Evolutionary conservation across 2,113 vertebrate genomes (phyloP).

Genomic region (Gulo gulo): DNA sequence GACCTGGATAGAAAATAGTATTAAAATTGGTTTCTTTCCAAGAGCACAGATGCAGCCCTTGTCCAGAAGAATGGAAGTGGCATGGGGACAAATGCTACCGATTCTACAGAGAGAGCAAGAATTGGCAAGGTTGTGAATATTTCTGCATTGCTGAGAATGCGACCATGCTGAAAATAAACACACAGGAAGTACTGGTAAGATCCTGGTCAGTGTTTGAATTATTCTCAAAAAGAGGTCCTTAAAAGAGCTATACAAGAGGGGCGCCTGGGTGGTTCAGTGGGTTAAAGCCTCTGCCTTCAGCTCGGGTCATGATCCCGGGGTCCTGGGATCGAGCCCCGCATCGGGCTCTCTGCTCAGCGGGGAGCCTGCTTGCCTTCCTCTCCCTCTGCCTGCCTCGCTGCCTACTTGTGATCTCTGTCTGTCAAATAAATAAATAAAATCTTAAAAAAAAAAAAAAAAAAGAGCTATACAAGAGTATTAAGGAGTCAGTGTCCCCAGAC

Average conservation of each 20-base stretch:
- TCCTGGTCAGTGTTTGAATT: background rate
- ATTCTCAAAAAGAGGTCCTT: background rate
- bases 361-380: too few species aligned
- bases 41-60: slow-evolving; percentile 73
- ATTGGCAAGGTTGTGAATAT: slow-evolving; percentile 68
- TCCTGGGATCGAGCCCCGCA: too few species aligned
- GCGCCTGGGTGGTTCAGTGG: too few species aligned
- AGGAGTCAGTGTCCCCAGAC: background rate
- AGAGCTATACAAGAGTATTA: background rate
- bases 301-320: too few species aligned
- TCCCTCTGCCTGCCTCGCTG: too few species aligned
- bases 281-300: too few species aligned
- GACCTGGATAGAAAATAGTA: background rate
- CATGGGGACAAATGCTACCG: slow-evolving; percentile 65
- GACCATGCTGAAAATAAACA: slow-evolving; percentile 72
- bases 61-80: slow-evolving; percentile 73
- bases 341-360: too few species aligned
- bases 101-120: slow-evolving; percentile 64
- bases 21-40: background rate
- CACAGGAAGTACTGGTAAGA: slow-evolving; percentile 68
- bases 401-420: too few species aligned
- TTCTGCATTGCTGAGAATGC: slow-evolving; percentile 67
- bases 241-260: background rate
- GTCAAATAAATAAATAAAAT: too few species aligned
- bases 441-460: too few species aligned